Base-by-base conservation (phyloP, 2,888 invertebrate species). In the Eristalinus sepulchralis region DNA sequence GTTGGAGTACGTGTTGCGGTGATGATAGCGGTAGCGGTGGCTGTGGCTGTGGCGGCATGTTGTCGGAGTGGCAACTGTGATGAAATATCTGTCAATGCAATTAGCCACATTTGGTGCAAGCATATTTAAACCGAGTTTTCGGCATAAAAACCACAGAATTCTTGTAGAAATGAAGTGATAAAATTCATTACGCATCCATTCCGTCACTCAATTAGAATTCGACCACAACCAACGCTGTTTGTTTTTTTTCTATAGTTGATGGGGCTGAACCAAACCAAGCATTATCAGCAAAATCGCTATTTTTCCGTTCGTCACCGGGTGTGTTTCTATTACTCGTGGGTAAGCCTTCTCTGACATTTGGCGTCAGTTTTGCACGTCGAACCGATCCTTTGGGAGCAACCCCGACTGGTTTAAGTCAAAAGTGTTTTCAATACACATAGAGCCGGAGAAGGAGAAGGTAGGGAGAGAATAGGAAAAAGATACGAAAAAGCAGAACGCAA, bases 391-490 rank as follows among this genome's bases (percentile, higher is more conserved):
- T 64, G 24, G 17, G 27, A 20, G 8, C 24, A 9, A 22, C 60
- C 34, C 20, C 66, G 66, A 60, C 53, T 79, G 68, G 70, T 80
- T 84, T 59, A 80, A 84, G 66, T 71, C 70, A 67, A 76, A 64
- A 6, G 17, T 31, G 13, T 62, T 20, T 62, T 11, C 11, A 68
- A 57, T 36, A 63, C 13, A 70, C 33, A 33, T 20, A 55, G 27
- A 27, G 5, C 34, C 9, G 10, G 6, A 9, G 34, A 2, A 10
- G 34, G n/a, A n/a, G n/a, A n/a, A 10, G 34, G 34, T 34, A 17
- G 2, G 8, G n/a, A 47, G n/a, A n/a, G 47, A n/a, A 17, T 47
- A n/a, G 27, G 33, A 36, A 27, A 57, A 76, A 76, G 33, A 47
- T 20, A 47, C 24, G 36, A 39, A 60, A 60, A n/a, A 24, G 72